Conservation (phyloP, 2,888 invertebrate genomes). For the Tipula helvola region DNA sequence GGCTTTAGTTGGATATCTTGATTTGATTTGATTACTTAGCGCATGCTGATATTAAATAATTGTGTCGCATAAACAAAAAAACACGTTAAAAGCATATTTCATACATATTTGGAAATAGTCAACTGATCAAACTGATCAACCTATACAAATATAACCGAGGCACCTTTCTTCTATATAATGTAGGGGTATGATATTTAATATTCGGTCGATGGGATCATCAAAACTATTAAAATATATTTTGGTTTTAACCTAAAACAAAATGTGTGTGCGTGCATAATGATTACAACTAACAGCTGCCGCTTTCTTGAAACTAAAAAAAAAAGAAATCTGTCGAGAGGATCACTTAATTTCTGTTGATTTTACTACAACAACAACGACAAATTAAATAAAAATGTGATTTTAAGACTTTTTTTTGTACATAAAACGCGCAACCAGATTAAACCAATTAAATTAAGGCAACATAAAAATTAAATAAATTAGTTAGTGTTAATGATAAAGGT, state of each 20-base stretch:
- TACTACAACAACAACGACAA: background rate
- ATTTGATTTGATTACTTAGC: no score
- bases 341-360: background rate
- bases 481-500: background rate
- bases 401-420: background rate
- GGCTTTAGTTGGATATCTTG: no score
- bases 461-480: background rate
- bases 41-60: no score
- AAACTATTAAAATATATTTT: background rate
- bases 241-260: background rate
- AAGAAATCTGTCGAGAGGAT: background rate
- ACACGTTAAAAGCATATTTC: no score
- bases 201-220: background rate
- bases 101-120: no score
- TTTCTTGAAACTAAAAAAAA: background rate
- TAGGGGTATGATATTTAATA: background rate
- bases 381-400: background rate
- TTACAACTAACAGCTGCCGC: background rate
- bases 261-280: background rate
- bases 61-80: no score
- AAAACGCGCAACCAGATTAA: background rate
- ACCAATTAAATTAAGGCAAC: background rate
- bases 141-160: background rate
- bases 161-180: background rate
- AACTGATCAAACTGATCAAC: no score